These are phyloP conservation scores for Aeoliscus strigatus DNA, from an alignment of 2,797 vertebrate species.

Conservation along the genomic window DNA sequence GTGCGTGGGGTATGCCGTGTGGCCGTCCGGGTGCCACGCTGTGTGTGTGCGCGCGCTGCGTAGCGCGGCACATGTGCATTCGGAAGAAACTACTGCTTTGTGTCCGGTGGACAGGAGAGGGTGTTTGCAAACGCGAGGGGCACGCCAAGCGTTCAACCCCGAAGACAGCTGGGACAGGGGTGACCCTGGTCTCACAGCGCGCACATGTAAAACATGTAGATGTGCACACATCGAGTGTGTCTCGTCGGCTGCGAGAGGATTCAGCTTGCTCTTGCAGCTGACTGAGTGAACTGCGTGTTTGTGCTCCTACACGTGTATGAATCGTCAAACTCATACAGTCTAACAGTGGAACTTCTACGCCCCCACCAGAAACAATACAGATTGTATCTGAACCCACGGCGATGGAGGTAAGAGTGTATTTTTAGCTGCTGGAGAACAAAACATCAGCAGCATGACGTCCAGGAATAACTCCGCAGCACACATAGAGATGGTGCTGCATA, in stretches of 20 bases:
- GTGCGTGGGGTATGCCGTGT: slow-evolving; percentile 46
- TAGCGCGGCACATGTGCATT: slow-evolving; percentile 50
- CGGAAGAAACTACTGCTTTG: slow-evolving; percentile 61
- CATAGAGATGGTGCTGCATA: slow-evolving; percentile 28
- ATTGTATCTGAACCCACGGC: slow-evolving; percentile 21
- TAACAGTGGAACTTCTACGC: slow-evolving; percentile 28
- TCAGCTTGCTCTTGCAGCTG: no score
- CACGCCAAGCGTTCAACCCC: slow-evolving; percentile 30
- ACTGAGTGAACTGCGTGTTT: no score
- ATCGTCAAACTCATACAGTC: neutral
- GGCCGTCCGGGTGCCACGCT: slow-evolving; percentile 38
- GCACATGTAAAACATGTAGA: slow-evolving; percentile 8
- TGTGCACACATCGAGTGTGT: slow-evolving; percentile 5
- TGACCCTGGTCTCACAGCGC: slow-evolving; percentile 45
- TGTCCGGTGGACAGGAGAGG: slow-evolving; percentile 30
- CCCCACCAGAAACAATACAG: slow-evolving; percentile 48
- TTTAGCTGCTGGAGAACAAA: slow-evolving; percentile 63
- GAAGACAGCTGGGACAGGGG: slow-evolving; percentile 74
- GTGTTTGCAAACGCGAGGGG: slow-evolving; percentile 39
- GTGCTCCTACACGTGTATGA: no score
- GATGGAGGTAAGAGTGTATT: slow-evolving; percentile 53
- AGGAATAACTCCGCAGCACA: slow-evolving; percentile 52
- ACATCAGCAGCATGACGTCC: slow-evolving; percentile 54
- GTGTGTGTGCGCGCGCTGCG: slow-evolving; percentile 33
- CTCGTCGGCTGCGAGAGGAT: no score